Evolutionary conservation across 2,888 invertebrate genomes (phyloP).

Genomic region (Andrena camellia): DNA sequence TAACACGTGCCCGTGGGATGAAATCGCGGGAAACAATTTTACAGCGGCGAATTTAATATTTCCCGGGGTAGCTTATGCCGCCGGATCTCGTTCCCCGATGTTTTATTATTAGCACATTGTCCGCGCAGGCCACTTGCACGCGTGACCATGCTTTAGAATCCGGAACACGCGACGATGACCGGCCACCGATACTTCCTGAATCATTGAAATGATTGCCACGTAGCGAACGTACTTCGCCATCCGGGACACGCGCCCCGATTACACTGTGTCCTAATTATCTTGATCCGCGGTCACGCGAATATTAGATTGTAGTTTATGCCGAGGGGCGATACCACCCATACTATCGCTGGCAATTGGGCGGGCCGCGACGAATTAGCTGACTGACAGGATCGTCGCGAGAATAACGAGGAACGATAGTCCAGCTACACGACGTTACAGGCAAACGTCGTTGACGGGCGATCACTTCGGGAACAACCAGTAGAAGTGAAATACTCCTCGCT

Average conservation of each 20-base stretch:
- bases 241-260: slow-evolving; percentile 74
- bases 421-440: neutral
- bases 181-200: slow-evolving; percentile 62
- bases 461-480: neutral
- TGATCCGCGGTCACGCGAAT: slow-evolving; percentile 72
- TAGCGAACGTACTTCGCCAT: slow-evolving; percentile 71
- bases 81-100: neutral
- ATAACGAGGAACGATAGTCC: slow-evolving; percentile 40
- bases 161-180: slow-evolving; percentile 4
- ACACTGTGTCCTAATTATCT: slow-evolving; percentile 76
- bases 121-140: neutral
- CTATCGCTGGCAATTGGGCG: slow-evolving; percentile 47
- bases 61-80: too few species aligned
- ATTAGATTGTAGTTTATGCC: slow-evolving; percentile 71
- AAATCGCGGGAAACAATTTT: neutral
- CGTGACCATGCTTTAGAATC: neutral
- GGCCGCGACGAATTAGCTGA: slow-evolving; percentile 49
- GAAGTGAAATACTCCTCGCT: neutral
- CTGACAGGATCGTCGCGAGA: slow-evolving; percentile 40
- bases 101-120: neutral
- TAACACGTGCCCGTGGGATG: neutral
- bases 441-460: slow-evolving; percentile 1
- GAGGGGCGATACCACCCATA: slow-evolving; percentile 35
- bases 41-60: neutral
- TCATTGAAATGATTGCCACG: slow-evolving; percentile 77